phyloP scores from a whole-genome alignment of 1,140 invertebrate genomes.

The Micrasema minimum region DNA sequence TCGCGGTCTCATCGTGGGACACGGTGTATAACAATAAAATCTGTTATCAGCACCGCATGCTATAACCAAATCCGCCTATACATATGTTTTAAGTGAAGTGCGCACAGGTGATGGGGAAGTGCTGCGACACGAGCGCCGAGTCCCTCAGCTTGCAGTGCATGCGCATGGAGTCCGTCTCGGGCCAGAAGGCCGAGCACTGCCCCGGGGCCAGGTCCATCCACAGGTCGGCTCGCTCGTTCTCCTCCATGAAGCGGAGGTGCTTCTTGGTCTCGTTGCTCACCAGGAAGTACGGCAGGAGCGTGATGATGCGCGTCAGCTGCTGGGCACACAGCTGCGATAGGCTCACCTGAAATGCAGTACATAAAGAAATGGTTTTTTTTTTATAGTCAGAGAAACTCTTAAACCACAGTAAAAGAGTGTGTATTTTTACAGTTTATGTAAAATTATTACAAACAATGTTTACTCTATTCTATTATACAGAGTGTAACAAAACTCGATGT shows the following conservation, averaged over 20 bases:
- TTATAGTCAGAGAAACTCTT: too few relatives aligned
- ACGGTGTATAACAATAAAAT: too few relatives aligned
- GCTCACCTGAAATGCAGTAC: constrained; percentile 70
- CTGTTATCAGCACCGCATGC: too few relatives aligned
- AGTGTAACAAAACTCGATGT: too few relatives aligned
- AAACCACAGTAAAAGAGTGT: too few relatives aligned
- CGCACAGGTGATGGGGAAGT: constrained; percentile 76
- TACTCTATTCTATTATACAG: too few relatives aligned
- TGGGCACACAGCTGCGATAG: constrained; percentile 74
- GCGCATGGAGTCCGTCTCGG: constrained; percentile 81
- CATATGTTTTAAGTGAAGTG: too few relatives aligned
- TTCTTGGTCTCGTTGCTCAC: constrained; percentile 80
- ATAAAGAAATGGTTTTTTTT: too few relatives aligned
- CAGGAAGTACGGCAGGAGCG: constrained; percentile 85
- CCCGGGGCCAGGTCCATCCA: constrained; percentile 81
- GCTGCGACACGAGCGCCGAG: constrained; percentile 80
- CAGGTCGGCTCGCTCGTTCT: constrained; percentile 84
- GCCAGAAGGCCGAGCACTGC: constrained; percentile 82
- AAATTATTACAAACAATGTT: too few relatives aligned
- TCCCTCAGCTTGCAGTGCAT: constrained; percentile 84
- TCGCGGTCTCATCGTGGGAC: too few relatives aligned
- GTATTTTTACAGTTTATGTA: too few relatives aligned
- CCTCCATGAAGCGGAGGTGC: constrained; percentile 83
- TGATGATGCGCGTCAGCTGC: constrained; percentile 85
- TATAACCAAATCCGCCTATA: too few relatives aligned